Percentiles rank a stretch among this genome's conserved stretches.
Evolutionary conservation across 1,140 invertebrate species (phyloP).

Genomic region (Drosophila biarmipes): DNA sequence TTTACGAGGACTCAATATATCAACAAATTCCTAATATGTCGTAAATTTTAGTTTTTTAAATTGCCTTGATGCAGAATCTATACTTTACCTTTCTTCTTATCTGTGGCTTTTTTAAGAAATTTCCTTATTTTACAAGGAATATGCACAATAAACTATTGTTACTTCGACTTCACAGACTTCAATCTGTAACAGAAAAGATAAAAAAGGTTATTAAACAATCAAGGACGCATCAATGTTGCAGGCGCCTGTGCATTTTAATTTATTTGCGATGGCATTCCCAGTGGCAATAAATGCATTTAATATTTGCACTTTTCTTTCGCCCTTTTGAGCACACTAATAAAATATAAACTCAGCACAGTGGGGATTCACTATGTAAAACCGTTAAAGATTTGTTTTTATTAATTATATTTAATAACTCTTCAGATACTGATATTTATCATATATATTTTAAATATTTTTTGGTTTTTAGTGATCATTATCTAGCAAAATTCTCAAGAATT

Average conservation of each 20-base stretch:
- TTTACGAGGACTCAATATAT: too few relatives aligned
- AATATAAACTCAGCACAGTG: neutral
- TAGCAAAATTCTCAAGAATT: too few relatives aligned
- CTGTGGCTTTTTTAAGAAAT: too few relatives aligned
- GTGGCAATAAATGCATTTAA: constrained; percentile 7
- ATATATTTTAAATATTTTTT: too few relatives aligned
- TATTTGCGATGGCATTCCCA: constrained; percentile 22
- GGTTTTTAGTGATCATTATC: too few relatives aligned
- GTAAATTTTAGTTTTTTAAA: too few relatives aligned
- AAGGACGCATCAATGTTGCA: neutral
- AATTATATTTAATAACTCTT: too few relatives aligned
- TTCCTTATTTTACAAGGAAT: too few relatives aligned
- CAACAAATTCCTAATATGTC: too few relatives aligned
- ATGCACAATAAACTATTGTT: neutral
- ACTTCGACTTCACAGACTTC: neutral
- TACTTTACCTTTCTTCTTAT: too few relatives aligned
- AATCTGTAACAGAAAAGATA: neutral
- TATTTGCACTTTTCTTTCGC: neutral
- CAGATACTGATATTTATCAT: too few relatives aligned
- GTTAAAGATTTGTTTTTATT: neutral
- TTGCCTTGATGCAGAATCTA: too few relatives aligned
- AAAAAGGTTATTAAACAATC: neutral
- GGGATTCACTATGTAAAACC: neutral
- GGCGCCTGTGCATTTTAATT: constrained; percentile 13
- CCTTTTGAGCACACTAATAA: neutral